A percentile compares a stretch with the other conserved stretches of the same genome.
These are phyloP conservation scores for Clarias gariepinus DNA, from an alignment of 2,113 vertebrate genomes.

Conservation along the genomic window DNA sequence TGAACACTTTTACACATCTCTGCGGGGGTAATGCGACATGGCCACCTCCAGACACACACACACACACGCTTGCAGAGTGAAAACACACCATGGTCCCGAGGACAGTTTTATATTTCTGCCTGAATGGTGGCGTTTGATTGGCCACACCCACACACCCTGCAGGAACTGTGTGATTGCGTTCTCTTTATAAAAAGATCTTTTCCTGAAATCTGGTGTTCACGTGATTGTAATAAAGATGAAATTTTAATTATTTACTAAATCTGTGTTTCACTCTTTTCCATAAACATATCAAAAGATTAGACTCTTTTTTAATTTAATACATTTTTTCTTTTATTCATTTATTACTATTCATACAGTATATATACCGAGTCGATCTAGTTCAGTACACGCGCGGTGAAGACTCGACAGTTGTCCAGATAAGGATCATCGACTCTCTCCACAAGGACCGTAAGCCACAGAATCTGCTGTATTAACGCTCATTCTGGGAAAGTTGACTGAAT, in stretches of 20 bases:
- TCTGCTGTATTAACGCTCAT: too few relatives aligned
- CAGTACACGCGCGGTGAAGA: too few relatives aligned
- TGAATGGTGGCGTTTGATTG: constrained; percentile 39
- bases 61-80: background rate
- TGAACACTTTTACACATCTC: background rate
- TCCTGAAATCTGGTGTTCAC: constrained; percentile 71
- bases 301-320: too few relatives aligned
- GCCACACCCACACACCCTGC: background rate
- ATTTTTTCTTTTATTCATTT: too few relatives aligned
- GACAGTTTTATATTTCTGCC: background rate
- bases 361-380: too few relatives aligned
- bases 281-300: too few relatives aligned
- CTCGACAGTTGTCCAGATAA: too few relatives aligned
- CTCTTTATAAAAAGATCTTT: constrained; percentile 59
- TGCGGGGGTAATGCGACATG: background rate
- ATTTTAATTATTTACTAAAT: constrained; percentile 72
- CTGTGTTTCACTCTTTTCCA: background rate
- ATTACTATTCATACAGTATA: too few relatives aligned
- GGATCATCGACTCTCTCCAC: too few relatives aligned
- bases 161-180: constrained; percentile 48
- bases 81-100: background rate
- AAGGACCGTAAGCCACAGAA: too few relatives aligned
- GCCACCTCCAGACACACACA: background rate
- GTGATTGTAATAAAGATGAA: constrained; percentile 76
- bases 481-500: too few relatives aligned